Evolutionary conservation across 2,113 vertebrate species (phyloP).

Genomic region (Gymnobelideus leadbeateri): DNA sequence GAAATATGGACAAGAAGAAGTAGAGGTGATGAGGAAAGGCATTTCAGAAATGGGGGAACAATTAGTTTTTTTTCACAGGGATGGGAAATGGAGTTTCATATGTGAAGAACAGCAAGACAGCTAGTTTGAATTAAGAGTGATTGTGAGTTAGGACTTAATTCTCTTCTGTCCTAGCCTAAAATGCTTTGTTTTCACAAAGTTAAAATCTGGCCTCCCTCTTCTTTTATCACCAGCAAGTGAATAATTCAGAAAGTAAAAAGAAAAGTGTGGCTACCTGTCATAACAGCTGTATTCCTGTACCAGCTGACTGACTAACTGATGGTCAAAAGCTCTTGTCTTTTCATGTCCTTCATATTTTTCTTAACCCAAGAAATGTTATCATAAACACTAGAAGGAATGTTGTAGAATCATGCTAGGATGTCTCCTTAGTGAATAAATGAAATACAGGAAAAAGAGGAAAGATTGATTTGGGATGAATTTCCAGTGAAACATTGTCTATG

Average conservation of each 20-base stretch:
- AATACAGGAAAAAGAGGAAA: conserved; percentile 68
- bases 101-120: not conserved
- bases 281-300: not conserved
- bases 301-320: conserved; percentile 44
- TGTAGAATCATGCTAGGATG: conserved; percentile 45
- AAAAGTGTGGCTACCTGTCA: conserved; percentile 7
- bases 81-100: not conserved
- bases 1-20: not conserved
- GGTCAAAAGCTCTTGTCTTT: conserved; percentile 13
- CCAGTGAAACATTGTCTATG: conserved; percentile 68
- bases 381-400: conserved; percentile 59
- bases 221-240: not conserved
- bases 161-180: not conserved
- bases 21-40: not conserved
- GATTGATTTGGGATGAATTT: conserved; percentile 70
- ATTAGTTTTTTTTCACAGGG: not conserved
- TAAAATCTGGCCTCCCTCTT: conserved; percentile 28
- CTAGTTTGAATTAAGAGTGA: not conserved
- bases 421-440: conserved; percentile 66
- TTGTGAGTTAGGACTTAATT: not conserved
- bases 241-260: not conserved
- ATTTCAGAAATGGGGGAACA: not conserved
- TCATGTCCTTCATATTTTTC: conserved; percentile 52
- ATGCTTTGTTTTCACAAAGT: not conserved
- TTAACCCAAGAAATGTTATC: conserved; percentile 59